Conservation (phyloP, 2,113 vertebrate genomes). For the Channa maculata region DNA sequence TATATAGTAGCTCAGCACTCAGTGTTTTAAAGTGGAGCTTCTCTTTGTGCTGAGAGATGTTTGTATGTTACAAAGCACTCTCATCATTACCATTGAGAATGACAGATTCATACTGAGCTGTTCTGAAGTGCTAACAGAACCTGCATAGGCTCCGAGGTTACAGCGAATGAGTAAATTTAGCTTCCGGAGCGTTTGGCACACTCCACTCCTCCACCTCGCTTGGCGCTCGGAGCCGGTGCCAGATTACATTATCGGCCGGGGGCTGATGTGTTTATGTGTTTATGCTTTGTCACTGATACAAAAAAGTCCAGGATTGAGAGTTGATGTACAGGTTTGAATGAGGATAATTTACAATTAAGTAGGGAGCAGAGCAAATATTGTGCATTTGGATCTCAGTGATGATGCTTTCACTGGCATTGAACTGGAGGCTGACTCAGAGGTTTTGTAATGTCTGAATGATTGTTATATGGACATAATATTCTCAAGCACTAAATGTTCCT, state of each 20-base stretch:
- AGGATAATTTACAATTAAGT: constrained; percentile 13
- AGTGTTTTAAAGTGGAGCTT: constrained; percentile 1
- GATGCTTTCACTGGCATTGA: neutral
- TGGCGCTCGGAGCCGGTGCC: constrained; percentile 49
- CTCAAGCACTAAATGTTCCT: constrained; percentile 5
- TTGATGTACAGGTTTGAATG: constrained; percentile 25
- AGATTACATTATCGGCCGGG: constrained; percentile 63
- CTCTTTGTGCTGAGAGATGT: constrained; percentile 18
- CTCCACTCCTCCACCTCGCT: constrained; percentile 35
- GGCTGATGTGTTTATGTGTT: constrained; percentile 66
- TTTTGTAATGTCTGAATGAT: constrained; percentile 6
- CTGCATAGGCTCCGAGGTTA: constrained; percentile 45
- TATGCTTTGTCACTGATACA: constrained; percentile 62
- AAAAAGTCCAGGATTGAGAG: constrained; percentile 27
- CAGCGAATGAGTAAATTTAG: constrained; percentile 63
- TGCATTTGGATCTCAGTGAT: neutral
- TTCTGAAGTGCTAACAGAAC: constrained; percentile 52
- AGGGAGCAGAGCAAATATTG: constrained; percentile 6
- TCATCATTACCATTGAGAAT: constrained; percentile 24
- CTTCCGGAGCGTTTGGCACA: constrained; percentile 59
- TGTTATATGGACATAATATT: constrained; percentile 1
- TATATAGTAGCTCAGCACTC: neutral
- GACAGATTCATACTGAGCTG: constrained; percentile 32
- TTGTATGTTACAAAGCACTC: constrained; percentile 13
- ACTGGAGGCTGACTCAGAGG: constrained; percentile 2